Evolutionary conservation across 2,113 vertebrate genomes (phyloP), one percentile per base, ranked within the genome.

Genomic region (Oreotrochilus melanogaster): DNA sequence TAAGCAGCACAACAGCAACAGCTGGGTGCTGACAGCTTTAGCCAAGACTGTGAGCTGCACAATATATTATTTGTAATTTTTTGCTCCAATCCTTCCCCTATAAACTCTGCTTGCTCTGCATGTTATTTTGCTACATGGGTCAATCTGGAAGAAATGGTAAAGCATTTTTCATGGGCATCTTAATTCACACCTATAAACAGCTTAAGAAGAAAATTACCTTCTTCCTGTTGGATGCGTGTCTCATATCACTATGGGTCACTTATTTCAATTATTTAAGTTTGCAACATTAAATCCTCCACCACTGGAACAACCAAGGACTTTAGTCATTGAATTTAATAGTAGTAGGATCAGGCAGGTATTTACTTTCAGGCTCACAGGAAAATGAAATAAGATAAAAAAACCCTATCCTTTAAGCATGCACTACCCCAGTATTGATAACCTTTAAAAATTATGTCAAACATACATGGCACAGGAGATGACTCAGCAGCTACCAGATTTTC

Each of bases 251-350:
- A 33, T 11, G 86, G 96, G 84, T 94, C 92, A 95, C 90, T 93
- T 83, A 57, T 56, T 92, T 94, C 86, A 92, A 91, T 95, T 91
- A 88, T 86, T 92, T 88, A 93, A 92, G 86, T 96, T 78, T 94
- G 78, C 80, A 89, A 58, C 75, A 58, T 79, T 71, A 91, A 92
- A 91, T 91, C 87, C 57, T 70, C 79, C 67, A 18, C 67, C 67
- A 64, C 1, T 90, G 81, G 81, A 93, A 83, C 78, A 95, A 95
- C 58, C 33, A 37, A 90, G 81, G 71, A n/a, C 47, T 89, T 92
- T 7, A 86, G 87, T 73, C 45, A 70, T 4, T 73, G 84, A 86
- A 89, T 93, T 92, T 89, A 89, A 81, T n/a, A 88, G 86, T 53
- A 58, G 43, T n/a, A 62, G 64, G 66, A 90, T 69, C 67, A 83